Base-by-base conservation (phyloP, 2,113 vertebrate species). In the Myrmecobius fasciatus region DNA sequence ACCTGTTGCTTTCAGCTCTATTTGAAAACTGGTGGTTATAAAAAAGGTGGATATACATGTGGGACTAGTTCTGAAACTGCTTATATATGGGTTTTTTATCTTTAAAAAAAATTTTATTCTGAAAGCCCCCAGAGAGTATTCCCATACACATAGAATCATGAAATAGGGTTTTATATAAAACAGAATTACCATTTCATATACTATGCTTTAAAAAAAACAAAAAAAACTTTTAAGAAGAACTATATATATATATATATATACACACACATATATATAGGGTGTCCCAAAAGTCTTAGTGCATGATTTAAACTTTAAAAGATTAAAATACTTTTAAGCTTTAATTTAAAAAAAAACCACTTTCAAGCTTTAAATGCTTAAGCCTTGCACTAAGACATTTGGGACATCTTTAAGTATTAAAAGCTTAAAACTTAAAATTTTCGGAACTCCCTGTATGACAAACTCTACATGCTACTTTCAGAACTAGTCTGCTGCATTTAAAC, bases 81-180 rank as follows among this genome's bases (percentile, higher is more conserved):
- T 83, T 24, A 83, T 43, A 20, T 43, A 83, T 43, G 20, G 26
- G 90, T 54, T 91, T 90, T 89, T 89, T 94, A 28, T 91, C 25
- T 96, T 89, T 91, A 67, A 92, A 94, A 49, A 92, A 14, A 89
- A 53, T 95, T 93, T 95, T 60, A 52, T 92, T 96, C 36, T 91
- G 93, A 95, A 83, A 94, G n/a, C n/a, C 10, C 43, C 53, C 26
- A 26, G 92, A 95, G 7, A 83, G 1, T 1, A 43, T 43, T 83
- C 24, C 28, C n/a, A 83, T 43, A 8, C 20, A 43, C n/a, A 83
- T 43, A 43, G n/a, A 83, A 17, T 17, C 36, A 31, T 17, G 31
- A 75, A 67, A 75, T 5, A 75, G 60, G 60, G n/a, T 83, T 43
- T 17, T 43, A 24, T 83, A 8, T 83, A 20, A 83, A 43, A n/a